A percentile compares a stretch with the other conserved stretches of the same genome.
Conservation (phyloP, 2,797 vertebrate species). For the Clarias pachynema region DNA sequence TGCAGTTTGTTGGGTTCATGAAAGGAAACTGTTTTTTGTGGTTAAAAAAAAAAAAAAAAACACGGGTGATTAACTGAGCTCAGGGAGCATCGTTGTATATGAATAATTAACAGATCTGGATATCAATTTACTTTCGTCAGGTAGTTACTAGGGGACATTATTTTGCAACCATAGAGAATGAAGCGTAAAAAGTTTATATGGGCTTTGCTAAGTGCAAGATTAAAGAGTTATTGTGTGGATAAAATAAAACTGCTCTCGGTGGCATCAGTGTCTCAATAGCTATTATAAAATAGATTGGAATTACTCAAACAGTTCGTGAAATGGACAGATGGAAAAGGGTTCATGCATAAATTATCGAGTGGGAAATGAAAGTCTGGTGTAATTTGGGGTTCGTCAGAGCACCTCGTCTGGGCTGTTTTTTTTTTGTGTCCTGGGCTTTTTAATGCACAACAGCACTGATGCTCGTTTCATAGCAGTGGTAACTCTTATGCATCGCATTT, state of each 20-base stretch:
- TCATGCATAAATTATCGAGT: constrained; percentile 32
- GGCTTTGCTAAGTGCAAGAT: constrained; percentile 36
- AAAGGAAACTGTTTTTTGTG: constrained; percentile 1
- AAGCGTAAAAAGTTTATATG: constrained; percentile 34
- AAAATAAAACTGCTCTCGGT: constrained; percentile 33
- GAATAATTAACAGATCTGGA: constrained; percentile 35
- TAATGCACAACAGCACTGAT: background rate
- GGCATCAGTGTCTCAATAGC: constrained; percentile 31
- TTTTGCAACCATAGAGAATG: constrained; percentile 7
- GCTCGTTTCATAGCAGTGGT: background rate
- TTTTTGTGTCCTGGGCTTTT: background rate
- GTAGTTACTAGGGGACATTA: background rate
- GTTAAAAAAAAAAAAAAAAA: constrained; percentile 11
- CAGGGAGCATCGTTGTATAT: constrained; percentile 17
- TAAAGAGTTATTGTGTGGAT: constrained; percentile 30
- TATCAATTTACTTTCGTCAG: constrained; percentile 24
- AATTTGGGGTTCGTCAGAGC: constrained; percentile 25
- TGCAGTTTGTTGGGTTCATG: constrained; percentile 39
- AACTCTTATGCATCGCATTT: background rate
- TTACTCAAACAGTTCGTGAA: constrained; percentile 29
- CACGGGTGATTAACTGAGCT: constrained; percentile 25
- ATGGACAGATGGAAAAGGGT: constrained; percentile 31
- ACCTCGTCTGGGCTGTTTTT: constrained; percentile 16
- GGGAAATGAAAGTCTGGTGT: constrained; percentile 39
- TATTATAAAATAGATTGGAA: constrained; percentile 44